Conservation (phyloP, 2,113 vertebrate species). For the Cathartes aura region DNA sequence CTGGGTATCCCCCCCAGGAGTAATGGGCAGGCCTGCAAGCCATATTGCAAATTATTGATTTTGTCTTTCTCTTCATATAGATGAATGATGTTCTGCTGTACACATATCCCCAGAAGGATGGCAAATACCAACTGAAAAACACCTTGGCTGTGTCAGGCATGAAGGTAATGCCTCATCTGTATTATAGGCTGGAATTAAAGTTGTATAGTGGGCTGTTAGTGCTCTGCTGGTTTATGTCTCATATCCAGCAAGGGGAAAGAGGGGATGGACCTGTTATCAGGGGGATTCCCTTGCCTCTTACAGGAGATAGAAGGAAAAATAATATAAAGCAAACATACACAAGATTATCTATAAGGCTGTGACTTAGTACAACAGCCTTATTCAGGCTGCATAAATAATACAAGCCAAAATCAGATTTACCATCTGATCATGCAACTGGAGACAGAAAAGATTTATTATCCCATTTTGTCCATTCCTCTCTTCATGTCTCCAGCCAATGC, state of each 20-base stretch:
- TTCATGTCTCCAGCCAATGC: neutral
- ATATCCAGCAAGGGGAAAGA: neutral
- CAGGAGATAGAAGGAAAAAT: neutral
- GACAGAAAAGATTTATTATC: neutral
- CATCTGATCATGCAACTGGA: neutral
- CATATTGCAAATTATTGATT: slow-evolving; percentile 23
- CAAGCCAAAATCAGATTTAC: neutral
- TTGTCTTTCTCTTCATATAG: slow-evolving; percentile 72
- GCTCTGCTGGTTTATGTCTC: neutral
- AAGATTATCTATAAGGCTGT: neutral
- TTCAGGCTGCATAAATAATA: slow-evolving; percentile 7
- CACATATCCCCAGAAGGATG: slow-evolving; percentile 94
- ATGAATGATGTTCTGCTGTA: slow-evolving; percentile 97
- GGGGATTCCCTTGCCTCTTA: neutral
- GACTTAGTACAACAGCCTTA: neutral
- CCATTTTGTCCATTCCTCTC: neutral
- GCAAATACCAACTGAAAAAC: slow-evolving; percentile 94
- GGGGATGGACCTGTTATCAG: neutral
- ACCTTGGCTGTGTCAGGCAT: slow-evolving; percentile 85
- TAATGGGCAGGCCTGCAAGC: neutral
- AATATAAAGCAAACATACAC: neutral
- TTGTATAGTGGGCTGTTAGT: neutral
- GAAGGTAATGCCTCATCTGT: slow-evolving; percentile 80
- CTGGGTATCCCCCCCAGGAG: neutral
- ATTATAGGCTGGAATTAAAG: neutral